Evolutionary conservation across 2,797 vertebrate genomes (phyloP), one percentile per base, ranked within the genome.

Genomic region (Fistularia tabacaria): DNA sequence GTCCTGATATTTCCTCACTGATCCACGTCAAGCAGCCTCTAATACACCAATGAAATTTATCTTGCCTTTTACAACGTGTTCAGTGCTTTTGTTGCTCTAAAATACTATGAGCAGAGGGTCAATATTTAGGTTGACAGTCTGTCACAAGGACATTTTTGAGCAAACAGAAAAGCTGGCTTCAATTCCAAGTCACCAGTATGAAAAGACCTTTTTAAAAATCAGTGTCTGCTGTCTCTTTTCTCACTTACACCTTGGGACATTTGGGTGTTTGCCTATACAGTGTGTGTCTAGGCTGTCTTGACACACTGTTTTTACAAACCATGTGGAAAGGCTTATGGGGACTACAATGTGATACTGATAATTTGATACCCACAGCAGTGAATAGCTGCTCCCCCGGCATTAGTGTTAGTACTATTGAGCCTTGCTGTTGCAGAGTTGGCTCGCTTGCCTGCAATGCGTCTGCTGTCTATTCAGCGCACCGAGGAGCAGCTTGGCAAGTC

Each of bases 381-480:
- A 71, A 74, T 78, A 69, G 62, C 69, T 72, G 62, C 69, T 69
- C 54, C 68, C 69, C 68, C 67, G 66, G 73, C 76, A 82, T 69
- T 75, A 79, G 79, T 70, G 75, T 72, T 81, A 81, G 78, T 71
- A 77, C 72, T 64, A 77, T 42, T 77, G 77, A 83, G 76, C 54
- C 60, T 62, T 15, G 76, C 74, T 75, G 79, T 83, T 84, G 77
- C 77, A 75, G 80, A 82, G 80, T 80, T 81, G 85, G 80, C 84
- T 79, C 12, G 10, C 70, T 74, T 51, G 70, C 74, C 81, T 84
- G 86, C 81, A 87, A 84, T 87, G 86, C 80, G 80, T 79, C 83
- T 78, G 80, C 81, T 66, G 81, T 83, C 78, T 87, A 66, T 80
- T 83, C 77, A 73, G 79, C 55, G 64, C 70, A 65, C 79, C 72